Percentiles rank a stretch among this genome's conserved stretches.
Conservation (phyloP, 2,797 vertebrate species). For the Lithobates sylvaticus region DNA sequence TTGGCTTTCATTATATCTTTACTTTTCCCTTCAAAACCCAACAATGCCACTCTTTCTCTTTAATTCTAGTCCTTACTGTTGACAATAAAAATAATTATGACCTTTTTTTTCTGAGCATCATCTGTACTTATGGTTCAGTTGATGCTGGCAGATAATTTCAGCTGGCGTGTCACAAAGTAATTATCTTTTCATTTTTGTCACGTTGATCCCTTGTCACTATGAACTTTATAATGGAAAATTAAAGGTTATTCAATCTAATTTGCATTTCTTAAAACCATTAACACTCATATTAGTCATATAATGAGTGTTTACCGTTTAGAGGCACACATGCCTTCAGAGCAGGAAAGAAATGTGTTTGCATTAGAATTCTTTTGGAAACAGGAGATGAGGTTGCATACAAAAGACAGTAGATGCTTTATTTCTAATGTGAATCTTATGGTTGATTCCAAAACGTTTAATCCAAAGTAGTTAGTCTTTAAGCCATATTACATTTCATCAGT, state of each 20-base stretch:
- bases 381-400: neutral
- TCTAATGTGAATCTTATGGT: neutral
- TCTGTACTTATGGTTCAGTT: conserved; percentile 45
- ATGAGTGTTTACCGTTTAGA: conserved; percentile 30
- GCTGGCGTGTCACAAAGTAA: conserved; percentile 49
- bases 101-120: conserved; percentile 45
- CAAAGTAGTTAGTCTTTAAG: neutral
- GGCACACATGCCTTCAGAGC: neutral
- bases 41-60: neutral
- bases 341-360: neutral
- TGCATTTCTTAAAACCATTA: conserved; percentile 61
- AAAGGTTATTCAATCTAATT: conserved; percentile 61
- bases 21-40: neutral
- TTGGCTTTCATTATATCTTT: neutral
- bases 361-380: neutral
- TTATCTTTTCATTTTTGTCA: conserved; percentile 61
- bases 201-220: conserved; percentile 57
- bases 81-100: conserved; percentile 43
- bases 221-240: conserved; percentile 62
- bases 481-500: conserved; percentile 16
- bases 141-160: conserved; percentile 53
- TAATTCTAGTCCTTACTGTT: conserved; percentile 8
- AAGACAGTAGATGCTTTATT: neutral
- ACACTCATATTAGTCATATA: conserved; percentile 53
- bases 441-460: neutral